Evolutionary conservation across 2,113 vertebrate species (phyloP), one percentile per base, ranked within the genome.

Genomic region (Camelus bactrianus): DNA sequence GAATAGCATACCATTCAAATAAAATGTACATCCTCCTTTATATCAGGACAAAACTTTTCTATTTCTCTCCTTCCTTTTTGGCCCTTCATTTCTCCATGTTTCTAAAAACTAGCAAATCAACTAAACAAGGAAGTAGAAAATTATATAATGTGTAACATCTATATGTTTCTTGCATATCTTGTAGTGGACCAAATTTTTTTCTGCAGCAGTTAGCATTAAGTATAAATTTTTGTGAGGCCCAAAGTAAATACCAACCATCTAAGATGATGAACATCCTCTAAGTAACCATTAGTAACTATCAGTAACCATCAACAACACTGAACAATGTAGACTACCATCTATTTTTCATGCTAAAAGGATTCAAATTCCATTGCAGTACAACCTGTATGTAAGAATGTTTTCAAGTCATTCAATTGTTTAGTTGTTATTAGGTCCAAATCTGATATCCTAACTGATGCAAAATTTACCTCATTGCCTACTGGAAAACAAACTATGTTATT

Each of bases 1-100:
- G 76, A 90, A 95, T 17, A 42, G 56, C 52, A 96, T 20, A 46
- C 6, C 15, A 46, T 24, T 58, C 24, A 96, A 95, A 94, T 88
- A 56, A 88, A 93, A 94, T 60, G 93, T 72, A 83, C 30, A n/a
- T 26, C 83, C 26, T 93, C 26, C 28, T 95, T 91, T 72, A 14
- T 38, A 72, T 50, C 22, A 81, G 14, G 28, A 5, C 12, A 93
- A 80, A 90, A 80, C n/a, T 60, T 69, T 83, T 67, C 35, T 76
- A 30, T 52, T 42, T 72, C 14, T 67, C 50, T 86, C 5, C 52
- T 88, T 73, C 30, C 9, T 54, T 75, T n/a, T n/a, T 35, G n/a
- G 42, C 52, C 54, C 32, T n/a, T 70, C 24, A 42, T 80, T 77
- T 92, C 54, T 91, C 52, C 79, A 15, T n/a, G 16, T 93, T 64